These are phyloP conservation scores for Steinernema hermaphroditum DNA, from an alignment of 2,888 invertebrate species.

Conservation along the genomic window DNA sequence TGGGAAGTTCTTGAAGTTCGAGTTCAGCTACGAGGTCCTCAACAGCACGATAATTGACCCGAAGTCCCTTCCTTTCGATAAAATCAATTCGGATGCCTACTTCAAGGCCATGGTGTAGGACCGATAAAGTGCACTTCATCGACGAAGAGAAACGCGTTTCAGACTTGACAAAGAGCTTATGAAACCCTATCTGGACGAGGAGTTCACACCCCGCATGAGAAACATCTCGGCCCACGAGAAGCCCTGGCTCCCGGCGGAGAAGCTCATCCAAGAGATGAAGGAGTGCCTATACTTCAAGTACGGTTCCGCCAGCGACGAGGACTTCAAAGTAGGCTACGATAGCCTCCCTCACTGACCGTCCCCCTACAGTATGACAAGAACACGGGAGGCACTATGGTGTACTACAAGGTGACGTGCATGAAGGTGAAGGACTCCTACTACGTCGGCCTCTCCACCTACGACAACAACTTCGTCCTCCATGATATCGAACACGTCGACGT, in stretches of 20 bases:
- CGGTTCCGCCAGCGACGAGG: constrained; percentile 34
- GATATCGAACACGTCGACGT: constrained; percentile 28
- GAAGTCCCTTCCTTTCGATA: constrained; percentile 32
- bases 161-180: constrained; percentile 28
- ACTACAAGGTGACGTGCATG: constrained; percentile 34
- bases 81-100: constrained; percentile 32
- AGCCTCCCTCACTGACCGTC: neutral
- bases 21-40: constrained; percentile 34
- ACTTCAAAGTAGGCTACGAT: constrained; percentile 27
- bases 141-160: neutral
- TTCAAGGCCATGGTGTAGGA: constrained; percentile 36
- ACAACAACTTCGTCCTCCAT: constrained; percentile 32
- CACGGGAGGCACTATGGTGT: constrained; percentile 34
- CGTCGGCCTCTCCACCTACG: constrained; percentile 34
- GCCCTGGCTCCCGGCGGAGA: constrained; percentile 33
- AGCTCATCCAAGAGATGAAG: constrained; percentile 34
- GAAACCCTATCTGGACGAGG: constrained; percentile 33
- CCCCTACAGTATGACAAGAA: constrained; percentile 28
- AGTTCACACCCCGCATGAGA: constrained; percentile 31
- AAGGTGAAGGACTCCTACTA: constrained; percentile 26
- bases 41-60: constrained; percentile 33
- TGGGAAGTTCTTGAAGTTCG: constrained; percentile 33
- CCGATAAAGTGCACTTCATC: neutral
- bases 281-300: constrained; percentile 33
- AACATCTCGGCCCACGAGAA: constrained; percentile 19